Conservation (phyloP, 2,113 vertebrate genomes). For the Sinocyclocheilus anophthalmus region DNA sequence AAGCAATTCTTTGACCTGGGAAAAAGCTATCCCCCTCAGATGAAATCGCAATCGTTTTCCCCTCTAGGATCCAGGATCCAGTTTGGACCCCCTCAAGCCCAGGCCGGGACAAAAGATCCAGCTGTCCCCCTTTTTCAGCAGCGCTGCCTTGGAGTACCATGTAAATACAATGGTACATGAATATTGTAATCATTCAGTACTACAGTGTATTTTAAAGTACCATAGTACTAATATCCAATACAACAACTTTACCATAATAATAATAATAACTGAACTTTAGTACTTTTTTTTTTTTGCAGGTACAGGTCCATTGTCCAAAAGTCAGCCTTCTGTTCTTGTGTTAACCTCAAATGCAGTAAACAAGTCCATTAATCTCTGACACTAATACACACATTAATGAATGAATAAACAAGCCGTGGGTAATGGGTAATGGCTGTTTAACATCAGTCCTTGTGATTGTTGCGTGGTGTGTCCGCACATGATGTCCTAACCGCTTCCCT, state of each 20-base stretch:
- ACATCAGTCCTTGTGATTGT: neutral
- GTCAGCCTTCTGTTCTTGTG: neutral
- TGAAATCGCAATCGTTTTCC: neutral
- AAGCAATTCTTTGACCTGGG: neutral
- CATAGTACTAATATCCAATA: neutral
- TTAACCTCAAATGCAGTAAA: conserved; percentile 7
- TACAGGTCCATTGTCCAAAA: neutral
- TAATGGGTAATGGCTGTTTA: conserved; percentile 2
- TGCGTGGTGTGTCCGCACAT: conserved; percentile 1
- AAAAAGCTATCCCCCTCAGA: neutral
- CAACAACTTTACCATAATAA: neutral
- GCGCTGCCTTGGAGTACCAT: neutral
- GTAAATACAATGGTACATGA: neutral
- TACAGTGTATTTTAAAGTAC: neutral
- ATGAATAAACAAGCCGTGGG: neutral
- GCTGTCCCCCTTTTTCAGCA: neutral
- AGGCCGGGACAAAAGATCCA: neutral
- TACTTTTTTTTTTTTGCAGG: too few species aligned
- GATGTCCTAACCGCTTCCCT: conserved; percentile 15
- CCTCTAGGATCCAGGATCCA: too few species aligned
- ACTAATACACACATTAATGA: conserved; percentile 16
- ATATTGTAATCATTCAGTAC: neutral
- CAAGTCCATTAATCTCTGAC: conserved; percentile 19
- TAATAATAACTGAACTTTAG: too few species aligned
- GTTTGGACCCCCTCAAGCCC: neutral